Conservation (phyloP, 2,888 invertebrate species). For the Meta bourneti region DNA sequence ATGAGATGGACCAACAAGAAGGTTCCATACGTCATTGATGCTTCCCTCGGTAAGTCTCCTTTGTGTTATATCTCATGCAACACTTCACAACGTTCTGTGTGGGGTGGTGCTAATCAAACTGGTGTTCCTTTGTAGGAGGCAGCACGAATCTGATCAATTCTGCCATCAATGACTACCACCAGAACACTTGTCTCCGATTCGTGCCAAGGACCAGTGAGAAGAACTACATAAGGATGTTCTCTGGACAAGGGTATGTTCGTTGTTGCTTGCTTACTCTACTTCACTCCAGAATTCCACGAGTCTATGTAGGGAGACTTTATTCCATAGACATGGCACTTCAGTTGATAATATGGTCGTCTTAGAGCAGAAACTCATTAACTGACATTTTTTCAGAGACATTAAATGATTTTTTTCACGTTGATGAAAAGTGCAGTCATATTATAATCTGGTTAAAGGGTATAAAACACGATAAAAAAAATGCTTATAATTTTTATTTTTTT, state of each 20-base stretch:
- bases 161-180: conserved; percentile 74
- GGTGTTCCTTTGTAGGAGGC: not conserved
- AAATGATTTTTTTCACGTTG: too few relatives aligned
- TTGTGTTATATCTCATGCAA: not conserved
- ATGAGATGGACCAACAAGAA: conserved; percentile 72
- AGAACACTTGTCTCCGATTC: conserved; percentile 74
- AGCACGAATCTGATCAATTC: conserved; percentile 22
- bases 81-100: not conserved
- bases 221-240: conserved; percentile 71
- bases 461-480: too few relatives aligned
- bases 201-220: conserved; percentile 63
- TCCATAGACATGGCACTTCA: not conserved
- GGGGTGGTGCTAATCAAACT: not conserved
- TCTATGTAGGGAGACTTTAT: too few relatives aligned
- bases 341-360: not conserved
- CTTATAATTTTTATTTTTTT: too few relatives aligned
- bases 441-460: too few relatives aligned
- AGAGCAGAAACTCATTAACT: too few relatives aligned
- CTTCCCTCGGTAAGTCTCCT: conserved; percentile 38
- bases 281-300: too few relatives aligned
- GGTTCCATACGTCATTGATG: conserved; percentile 68
- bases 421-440: too few relatives aligned
- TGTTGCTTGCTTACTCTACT: too few relatives aligned
- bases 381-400: too few relatives aligned
- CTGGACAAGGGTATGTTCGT: conserved; percentile 54